phyloP scores from a whole-genome alignment of 2,888 invertebrate genomes.

The Branchinecta sandiegonensis region DNA sequence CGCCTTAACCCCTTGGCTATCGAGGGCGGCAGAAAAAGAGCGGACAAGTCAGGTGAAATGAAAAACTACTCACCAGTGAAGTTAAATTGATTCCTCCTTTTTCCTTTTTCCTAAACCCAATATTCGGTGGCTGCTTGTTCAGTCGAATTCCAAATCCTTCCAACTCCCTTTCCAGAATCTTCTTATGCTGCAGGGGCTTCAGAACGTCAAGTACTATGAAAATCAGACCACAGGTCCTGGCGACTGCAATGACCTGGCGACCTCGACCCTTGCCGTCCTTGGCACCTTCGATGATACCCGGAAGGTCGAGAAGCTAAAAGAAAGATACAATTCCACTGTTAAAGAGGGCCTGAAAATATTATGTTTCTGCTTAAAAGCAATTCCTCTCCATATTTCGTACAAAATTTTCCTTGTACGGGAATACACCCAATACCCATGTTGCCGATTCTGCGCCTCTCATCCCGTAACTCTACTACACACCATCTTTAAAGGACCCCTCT shows the following conservation, averaged over 20 bases:
- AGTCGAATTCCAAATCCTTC: slow-evolving; percentile 95
- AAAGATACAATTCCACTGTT: slow-evolving; percentile 19
- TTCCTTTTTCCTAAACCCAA: slow-evolving; percentile 88
- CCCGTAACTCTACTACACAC: too few relatives aligned
- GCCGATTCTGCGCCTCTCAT: too few relatives aligned
- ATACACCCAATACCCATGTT: too few relatives aligned
- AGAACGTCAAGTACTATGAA: slow-evolving; percentile 95
- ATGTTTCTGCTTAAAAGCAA: too few relatives aligned
- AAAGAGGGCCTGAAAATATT: too few relatives aligned
- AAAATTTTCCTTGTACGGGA: too few relatives aligned
- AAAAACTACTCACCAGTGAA: slow-evolving; percentile 48
- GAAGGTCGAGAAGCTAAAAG: slow-evolving; percentile 78
- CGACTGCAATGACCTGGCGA: slow-evolving; percentile 96
- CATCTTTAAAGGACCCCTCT: too few relatives aligned
- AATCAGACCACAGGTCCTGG: slow-evolving; percentile 91
- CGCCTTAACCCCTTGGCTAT: too few relatives aligned
- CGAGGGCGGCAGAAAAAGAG: too few relatives aligned
- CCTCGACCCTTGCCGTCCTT: slow-evolving; percentile 99
- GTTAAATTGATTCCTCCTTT: slow-evolving; percentile 97
- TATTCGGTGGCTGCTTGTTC: slow-evolving; percentile 94
- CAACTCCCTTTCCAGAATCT: slow-evolving; percentile 88
- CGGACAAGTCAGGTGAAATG: too few relatives aligned
- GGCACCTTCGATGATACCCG: slow-evolving; percentile 99
- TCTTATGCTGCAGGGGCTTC: slow-evolving; percentile 93
- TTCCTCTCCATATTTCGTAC: too few relatives aligned